phyloP scores from a whole-genome alignment of 2,888 invertebrate species.

The Nycteola revayana region DNA sequence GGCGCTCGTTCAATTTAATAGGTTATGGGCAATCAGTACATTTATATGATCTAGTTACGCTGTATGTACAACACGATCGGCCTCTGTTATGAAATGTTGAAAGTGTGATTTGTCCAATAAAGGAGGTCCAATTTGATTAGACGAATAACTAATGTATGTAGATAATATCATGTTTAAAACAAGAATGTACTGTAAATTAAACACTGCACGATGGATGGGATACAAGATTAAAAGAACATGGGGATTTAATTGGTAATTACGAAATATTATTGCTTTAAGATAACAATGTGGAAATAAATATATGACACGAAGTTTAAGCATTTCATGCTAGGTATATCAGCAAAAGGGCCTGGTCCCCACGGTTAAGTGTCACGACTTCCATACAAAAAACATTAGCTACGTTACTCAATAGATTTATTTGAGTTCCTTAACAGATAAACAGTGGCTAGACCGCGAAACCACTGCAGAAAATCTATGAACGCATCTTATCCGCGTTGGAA shows the following conservation, averaged over 20 bases:
- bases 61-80: constrained; percentile 36
- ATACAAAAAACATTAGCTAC: constrained; percentile 61
- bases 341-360: constrained; percentile 53
- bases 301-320: constrained; percentile 49
- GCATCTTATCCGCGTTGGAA: constrained; percentile 69
- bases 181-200: not conserved
- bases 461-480: constrained; percentile 68
- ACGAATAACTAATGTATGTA: constrained; percentile 6
- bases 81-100: constrained; percentile 69
- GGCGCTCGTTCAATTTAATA: constrained; percentile 56
- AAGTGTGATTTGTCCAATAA: constrained; percentile 40
- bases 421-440: constrained; percentile 67
- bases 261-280: not conserved
- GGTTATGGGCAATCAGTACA: constrained; percentile 58
- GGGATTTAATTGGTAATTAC: constrained; percentile 1
- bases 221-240: constrained; percentile 7
- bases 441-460: constrained; percentile 72
- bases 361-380: constrained; percentile 66
- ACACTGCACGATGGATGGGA: not conserved
- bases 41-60: constrained; percentile 67
- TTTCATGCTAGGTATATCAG: constrained; percentile 48
- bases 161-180: constrained; percentile 10
- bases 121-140: constrained; percentile 10
- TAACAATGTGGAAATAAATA: constrained; percentile 22
- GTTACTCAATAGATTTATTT: constrained; percentile 72